Percentiles rank a stretch among this genome's conserved stretches.
Evolutionary conservation across 2,888 invertebrate species (phyloP).

Genomic region (Acleris literana): DNA sequence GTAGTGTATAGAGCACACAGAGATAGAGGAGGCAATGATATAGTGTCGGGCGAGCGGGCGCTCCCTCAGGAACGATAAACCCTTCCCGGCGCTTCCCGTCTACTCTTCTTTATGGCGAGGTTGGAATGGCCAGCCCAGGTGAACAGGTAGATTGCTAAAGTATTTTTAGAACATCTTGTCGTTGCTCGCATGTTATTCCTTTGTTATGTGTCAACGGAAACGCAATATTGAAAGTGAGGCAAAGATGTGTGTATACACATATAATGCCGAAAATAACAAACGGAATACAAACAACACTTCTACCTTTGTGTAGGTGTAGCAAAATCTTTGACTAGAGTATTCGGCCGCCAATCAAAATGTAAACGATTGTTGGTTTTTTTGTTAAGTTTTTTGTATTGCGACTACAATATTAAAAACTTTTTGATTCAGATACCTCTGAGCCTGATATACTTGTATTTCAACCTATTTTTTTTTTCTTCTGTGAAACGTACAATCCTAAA

Average conservation of each 20-base stretch:
- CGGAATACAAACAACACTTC: not conserved
- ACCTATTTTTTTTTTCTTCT: too few relatives aligned
- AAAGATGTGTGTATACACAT: constrained; percentile 63
- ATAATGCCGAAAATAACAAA: constrained; percentile 15
- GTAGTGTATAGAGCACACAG: constrained; percentile 62
- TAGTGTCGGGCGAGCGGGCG: constrained; percentile 78
- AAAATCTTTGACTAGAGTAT: too few relatives aligned
- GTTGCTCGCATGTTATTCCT: constrained; percentile 79
- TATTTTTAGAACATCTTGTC: constrained; percentile 82
- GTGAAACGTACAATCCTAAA: too few relatives aligned
- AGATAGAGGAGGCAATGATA: constrained; percentile 81
- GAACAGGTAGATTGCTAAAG: constrained; percentile 81
- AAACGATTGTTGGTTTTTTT: too few relatives aligned
- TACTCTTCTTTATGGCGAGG: constrained; percentile 83
- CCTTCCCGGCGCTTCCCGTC: constrained; percentile 79
- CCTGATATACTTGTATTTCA: too few relatives aligned
- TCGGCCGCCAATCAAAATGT: too few relatives aligned
- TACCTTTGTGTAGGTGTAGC: too few relatives aligned
- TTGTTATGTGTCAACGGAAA: constrained; percentile 72
- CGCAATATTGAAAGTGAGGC: constrained; percentile 70
- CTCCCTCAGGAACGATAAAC: constrained; percentile 82
- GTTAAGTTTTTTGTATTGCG: too few relatives aligned
- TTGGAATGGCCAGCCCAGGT: constrained; percentile 81
- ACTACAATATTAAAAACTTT: too few relatives aligned
- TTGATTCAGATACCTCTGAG: too few relatives aligned